Base-by-base conservation (phyloP, 2,888 invertebrate genomes). In the Acleris laterana region DNA sequence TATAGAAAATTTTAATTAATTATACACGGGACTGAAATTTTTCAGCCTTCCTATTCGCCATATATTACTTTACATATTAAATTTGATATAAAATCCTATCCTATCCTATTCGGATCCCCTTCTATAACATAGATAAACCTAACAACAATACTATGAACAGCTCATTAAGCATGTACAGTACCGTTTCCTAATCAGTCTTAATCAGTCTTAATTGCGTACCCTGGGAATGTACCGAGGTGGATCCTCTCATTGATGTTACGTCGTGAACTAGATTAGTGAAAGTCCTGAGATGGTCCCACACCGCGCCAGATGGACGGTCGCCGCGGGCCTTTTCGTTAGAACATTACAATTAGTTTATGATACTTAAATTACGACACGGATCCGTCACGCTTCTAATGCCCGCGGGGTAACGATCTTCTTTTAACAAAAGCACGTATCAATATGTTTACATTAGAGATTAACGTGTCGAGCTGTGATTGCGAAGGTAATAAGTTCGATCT, bases 221-320 rank as follows among this genome's bases (percentile, higher is more conserved):
- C 20, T 65, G 65, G 50, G 50, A 65, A 65, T 61, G 44, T 11
- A 60, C 11, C 32, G 19, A 44, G 49, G n/a, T 5, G 32, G 44
- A 25, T 59, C 55, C 60, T 65, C 65, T 56, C 60, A 20, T 64
- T 62, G 63, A 63, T 63, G 53, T 59, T 63, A 68, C 62, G 48
- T 42, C 63, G 58, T 49, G 62, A 63, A 58, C 62, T 59, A 63
- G 67, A 53, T 59, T 63, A 63, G 62, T 53, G 63, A 58, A 62
- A 57, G 67, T 50, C 59, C 17, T 44, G 44, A 64, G 64, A 61
- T 55, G 60, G 60, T 49, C 55, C 58, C 25, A 57, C 57, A 19
- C 9, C 7, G 28, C 4, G 19, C 44, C 38, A n/a, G 64, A 42
- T 49, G 49, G 64, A 28, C 60, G 25, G 38, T 13, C 28, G 59